Conservation (phyloP, 2,113 vertebrate genomes). For the Dromaius novaehollandiae region DNA sequence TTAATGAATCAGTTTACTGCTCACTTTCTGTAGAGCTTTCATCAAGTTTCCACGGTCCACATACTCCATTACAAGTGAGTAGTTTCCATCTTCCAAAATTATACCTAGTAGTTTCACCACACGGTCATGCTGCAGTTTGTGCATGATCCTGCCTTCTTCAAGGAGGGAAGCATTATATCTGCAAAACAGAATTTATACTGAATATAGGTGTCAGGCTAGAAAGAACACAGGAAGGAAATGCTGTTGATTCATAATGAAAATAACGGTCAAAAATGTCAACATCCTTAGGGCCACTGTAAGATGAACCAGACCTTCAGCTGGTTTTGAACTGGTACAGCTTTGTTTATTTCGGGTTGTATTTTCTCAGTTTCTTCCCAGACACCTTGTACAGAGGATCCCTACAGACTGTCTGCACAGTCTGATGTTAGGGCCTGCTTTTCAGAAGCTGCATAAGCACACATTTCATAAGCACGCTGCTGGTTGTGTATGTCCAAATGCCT, state of each 20-base stretch:
- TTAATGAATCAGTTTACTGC: constrained; percentile 23
- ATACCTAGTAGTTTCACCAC: constrained; percentile 91
- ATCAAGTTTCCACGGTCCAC: constrained; percentile 89
- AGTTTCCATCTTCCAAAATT: constrained; percentile 89
- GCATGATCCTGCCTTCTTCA: constrained; percentile 93
- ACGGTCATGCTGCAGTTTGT: constrained; percentile 83
- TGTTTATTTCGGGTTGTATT: neutral
- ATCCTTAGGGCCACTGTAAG: neutral
- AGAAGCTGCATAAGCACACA: neutral
- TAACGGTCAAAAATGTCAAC: neutral
- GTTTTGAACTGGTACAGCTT: neutral
- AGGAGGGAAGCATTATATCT: constrained; percentile 85
- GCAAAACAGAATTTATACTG: constrained; percentile 11
- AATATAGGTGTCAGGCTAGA: neutral
- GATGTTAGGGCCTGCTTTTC: neutral
- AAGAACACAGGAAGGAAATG: neutral
- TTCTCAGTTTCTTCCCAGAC: neutral
- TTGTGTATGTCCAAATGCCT: neutral
- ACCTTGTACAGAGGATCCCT: neutral
- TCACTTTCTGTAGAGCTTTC: constrained; percentile 85
- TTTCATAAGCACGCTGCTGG: neutral
- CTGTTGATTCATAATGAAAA: neutral
- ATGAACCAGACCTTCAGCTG: neutral
- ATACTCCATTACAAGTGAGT: constrained; percentile 93
- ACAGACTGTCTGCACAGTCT: neutral